phyloP scores from a whole-genome alignment of 2,888 invertebrate genomes.

The Orthosia gracilis region DNA sequence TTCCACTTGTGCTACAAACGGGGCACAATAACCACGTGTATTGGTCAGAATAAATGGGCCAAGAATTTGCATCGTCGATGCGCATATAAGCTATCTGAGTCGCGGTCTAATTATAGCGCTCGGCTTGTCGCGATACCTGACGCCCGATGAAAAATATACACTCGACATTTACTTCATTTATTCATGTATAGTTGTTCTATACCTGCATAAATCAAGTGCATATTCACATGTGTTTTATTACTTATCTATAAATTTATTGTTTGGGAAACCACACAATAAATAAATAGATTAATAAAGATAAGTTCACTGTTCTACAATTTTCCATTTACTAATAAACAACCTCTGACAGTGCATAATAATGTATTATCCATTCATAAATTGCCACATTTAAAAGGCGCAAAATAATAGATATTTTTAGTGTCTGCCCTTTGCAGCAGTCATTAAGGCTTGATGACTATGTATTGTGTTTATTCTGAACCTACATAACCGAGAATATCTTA shows the following conservation, averaged over 20 bases:
- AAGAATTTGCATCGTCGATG: constrained; percentile 81
- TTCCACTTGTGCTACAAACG: constrained; percentile 63
- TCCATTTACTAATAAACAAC: constrained; percentile 42
- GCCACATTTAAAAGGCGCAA: constrained; percentile 36
- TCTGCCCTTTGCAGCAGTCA: constrained; percentile 51
- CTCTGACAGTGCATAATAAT: constrained; percentile 27
- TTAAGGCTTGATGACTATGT: constrained; percentile 51
- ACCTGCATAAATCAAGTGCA: constrained; percentile 16
- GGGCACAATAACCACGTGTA: constrained; percentile 67
- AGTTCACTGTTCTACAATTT: neutral
- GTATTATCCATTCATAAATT: constrained; percentile 35
- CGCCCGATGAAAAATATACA: constrained; percentile 71
- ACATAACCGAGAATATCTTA: constrained; percentile 28
- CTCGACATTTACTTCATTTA: constrained; percentile 18
- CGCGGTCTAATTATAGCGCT: constrained; percentile 82
- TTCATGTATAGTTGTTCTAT: too few relatives aligned
- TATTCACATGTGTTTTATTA: constrained; percentile 43
- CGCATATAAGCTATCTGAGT: constrained; percentile 82
- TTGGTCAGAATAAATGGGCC: constrained; percentile 78
- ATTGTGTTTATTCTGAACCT: constrained; percentile 32
- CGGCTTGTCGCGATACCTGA: constrained; percentile 77
- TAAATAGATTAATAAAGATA: too few relatives aligned
- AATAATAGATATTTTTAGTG: constrained; percentile 48
- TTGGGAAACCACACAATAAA: constrained; percentile 10
- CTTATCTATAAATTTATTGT: constrained; percentile 26